A percentile compares a stretch with the other conserved stretches of the same genome.
Conservation (phyloP, 2,797 vertebrate genomes). For the Periparus ater region DNA sequence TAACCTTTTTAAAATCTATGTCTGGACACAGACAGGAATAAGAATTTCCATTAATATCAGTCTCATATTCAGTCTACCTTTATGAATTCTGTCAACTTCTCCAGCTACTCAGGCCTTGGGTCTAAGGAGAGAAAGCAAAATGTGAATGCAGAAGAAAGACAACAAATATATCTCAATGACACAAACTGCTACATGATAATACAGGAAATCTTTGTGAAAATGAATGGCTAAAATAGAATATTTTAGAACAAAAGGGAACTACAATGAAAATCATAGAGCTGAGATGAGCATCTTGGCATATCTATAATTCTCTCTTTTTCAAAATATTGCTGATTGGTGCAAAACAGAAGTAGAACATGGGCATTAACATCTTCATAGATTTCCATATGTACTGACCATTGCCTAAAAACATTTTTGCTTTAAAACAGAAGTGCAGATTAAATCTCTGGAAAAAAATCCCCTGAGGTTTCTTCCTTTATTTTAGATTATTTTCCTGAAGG, state of each 20-base stretch:
- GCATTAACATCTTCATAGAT: background rate
- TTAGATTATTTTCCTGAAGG: background rate
- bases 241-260: background rate
- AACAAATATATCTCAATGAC: background rate
- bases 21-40: background rate
- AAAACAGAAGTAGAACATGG: background rate
- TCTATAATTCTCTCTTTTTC: background rate
- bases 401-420: background rate
- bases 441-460: background rate
- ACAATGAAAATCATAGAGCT: background rate
- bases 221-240: background rate
- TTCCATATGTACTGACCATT: background rate
- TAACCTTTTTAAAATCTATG: background rate
- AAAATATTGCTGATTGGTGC: background rate
- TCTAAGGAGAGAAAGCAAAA: background rate
- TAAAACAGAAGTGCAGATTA: background rate
- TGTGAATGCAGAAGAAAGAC: background rate
- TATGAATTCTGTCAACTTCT: conserved; percentile 1
- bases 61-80: background rate
- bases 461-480: background rate
- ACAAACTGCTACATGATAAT: background rate
- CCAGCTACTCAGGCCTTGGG: background rate
- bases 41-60: background rate
- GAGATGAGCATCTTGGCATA: background rate
- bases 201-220: background rate